Conservation (phyloP, 1,140 invertebrate species). For the Aplysia californica region DNA sequence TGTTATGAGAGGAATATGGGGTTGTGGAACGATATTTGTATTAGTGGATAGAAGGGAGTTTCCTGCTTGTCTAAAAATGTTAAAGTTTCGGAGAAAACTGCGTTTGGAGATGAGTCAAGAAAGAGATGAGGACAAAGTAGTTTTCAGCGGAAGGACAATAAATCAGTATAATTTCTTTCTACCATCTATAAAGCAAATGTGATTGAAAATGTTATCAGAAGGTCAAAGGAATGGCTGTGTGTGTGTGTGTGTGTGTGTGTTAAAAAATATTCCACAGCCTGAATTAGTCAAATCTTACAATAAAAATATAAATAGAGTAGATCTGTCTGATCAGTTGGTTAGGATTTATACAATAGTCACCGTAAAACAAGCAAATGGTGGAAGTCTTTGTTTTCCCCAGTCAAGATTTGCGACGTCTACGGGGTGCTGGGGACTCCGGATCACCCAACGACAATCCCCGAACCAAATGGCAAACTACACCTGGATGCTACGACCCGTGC, state of each 20-base stretch:
- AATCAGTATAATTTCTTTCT: not conserved
- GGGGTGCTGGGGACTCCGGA: too few species aligned
- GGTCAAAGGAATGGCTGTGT: not conserved
- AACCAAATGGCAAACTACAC: too few species aligned
- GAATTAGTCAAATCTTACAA: conserved; percentile 3
- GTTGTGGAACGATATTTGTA: conserved; percentile 13
- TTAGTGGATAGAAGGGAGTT: conserved; percentile 21
- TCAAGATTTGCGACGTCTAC: too few species aligned
- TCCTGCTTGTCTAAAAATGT: conserved; percentile 17
- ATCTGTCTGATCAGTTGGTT: conserved; percentile 1
- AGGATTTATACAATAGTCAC: conserved; percentile 1
- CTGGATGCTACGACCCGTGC: too few species aligned
- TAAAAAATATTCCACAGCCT: not conserved
- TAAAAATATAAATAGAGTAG: conserved; percentile 7
- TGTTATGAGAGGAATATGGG: not conserved
- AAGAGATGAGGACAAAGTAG: not conserved
- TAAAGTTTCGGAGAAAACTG: not conserved
- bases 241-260: not conserved
- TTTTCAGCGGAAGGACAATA: conserved; percentile 14
- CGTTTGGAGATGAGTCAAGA: not conserved
- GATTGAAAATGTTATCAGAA: not conserved
- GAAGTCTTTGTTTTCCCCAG: conserved; percentile 8
- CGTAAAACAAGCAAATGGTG: conserved; percentile 2
- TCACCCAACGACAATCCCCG: too few species aligned
- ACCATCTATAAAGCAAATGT: not conserved